Evolutionary conservation across 2,113 vertebrate genomes (phyloP), one percentile per base, ranked within the genome.

Genomic region (Microcebus murinus): DNA sequence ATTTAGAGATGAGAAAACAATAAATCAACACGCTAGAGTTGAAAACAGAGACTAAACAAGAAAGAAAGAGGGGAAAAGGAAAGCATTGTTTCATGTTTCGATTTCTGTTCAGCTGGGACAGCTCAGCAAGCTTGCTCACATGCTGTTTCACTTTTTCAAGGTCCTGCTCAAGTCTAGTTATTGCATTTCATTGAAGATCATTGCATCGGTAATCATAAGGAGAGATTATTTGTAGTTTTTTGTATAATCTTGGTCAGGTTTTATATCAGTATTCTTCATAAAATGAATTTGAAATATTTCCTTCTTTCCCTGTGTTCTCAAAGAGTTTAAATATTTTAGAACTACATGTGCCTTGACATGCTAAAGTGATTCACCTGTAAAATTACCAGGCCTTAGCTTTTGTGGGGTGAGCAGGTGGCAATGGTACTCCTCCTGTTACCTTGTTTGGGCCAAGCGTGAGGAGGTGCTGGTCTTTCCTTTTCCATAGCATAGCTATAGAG

Each of bases 241-340:
- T 48, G 5, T 36, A 71, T 20, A 50, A 55, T 79, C 61, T 96
- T 71, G 45, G 34, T 31, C 10, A 50, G 79, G 11, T 50, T 93
- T 57, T 52, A 18, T 25, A 61, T 87, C 57, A 68, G n/a, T 42
- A 17, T 50, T 42, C 34, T 83, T 92, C 67, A 77, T 63, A 52
- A 81, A 90, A 90, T 59, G 74, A 86, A 92, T 73, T 14, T 57
- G 52, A 86, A 81, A 34, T 57, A 65, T 65, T 92, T 92, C 82
- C 74, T 83, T 57, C n/a, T 95, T 73, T 81, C 50, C 36, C n/a
- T 65, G 67, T 82, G 73, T 21, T 84, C 29, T 71, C 34, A 81
- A 91, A 34, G 21, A 82, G 48, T 74, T 71, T 86, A 86, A 82
- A 14, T 76, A 31, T 65, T 87, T 88, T 25, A 71, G 61, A 74